Base-by-base conservation (phyloP, 2,888 invertebrate species). In the Trissolcus japonicus region DNA sequence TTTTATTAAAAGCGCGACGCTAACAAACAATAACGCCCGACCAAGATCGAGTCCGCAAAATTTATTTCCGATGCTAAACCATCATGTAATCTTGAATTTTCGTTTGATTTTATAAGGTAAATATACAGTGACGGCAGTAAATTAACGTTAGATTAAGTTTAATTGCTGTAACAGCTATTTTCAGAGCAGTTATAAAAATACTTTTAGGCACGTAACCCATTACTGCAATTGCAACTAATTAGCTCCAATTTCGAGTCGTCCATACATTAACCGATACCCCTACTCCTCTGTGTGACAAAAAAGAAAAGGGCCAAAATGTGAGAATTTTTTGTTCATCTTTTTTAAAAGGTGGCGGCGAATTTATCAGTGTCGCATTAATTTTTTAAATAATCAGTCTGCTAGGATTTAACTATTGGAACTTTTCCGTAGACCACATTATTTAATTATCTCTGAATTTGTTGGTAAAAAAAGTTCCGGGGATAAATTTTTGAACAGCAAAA, bases 221-320 rank as follows among this genome's bases (percentile, higher is more conserved):
- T 78, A 78, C 67, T 65, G 78, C 71, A 74, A 78, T 78, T 78
- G 74, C 69, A 71, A 71, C 74, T 78, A 74, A 78, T 78, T 74
- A 74, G 35, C 71, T 71, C 74, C 74, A 74, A 78, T 78, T 78
- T 74, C 53, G 62, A 19, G 11, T 51, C 61, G 78, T 74, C 67
- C 71, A 71, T 73, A 69, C 50, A 66, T 61, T 60, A 53, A 59
- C 7, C 41, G 46, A n/a, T 62, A 29, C 63, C 35, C 46, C 54
- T 19, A n/a, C 19, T 6, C 61, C 19, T 14, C 11, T 35, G 6
- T 25, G 40, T 35, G 46, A 57, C 54, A 43, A 29, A 59, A n/a
- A 62, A 62, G 54, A 74, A 57, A 67, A 46, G 41, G 50, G 16
- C n/a, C 51, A 51, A 29, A 1, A 9, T 9, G 35, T 43, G 21